Evolutionary conservation across 2,797 vertebrate genomes (phyloP), one percentile per base, ranked within the genome.

Genomic region (Semotilus atromaculatus): DNA sequence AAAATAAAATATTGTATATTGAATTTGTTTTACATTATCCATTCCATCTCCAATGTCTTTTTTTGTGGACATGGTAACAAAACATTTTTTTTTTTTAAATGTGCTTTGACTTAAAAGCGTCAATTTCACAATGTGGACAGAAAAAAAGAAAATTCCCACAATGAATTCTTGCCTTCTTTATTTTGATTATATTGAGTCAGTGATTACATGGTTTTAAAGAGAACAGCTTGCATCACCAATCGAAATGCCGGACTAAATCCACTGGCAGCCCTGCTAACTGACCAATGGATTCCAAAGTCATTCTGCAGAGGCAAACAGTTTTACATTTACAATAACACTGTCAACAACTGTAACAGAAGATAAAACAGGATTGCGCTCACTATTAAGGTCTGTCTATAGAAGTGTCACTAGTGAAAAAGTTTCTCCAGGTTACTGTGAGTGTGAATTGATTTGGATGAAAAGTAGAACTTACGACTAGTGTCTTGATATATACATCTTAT

Each of bases 211-310:
- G 19, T 66, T 31, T 66, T 1, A 66, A 36, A 36, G 31, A 67
- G 31, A 23, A 11, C 34, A 36, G 16, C 51, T 21, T 21, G 19
- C 51, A 53, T 21, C 19, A 55, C 7, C 86, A 68, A 85, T 88
- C 55, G 76, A 79, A 72, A 89, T 67, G 7, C 88, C 85, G 43
- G 60, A 80, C 71, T 89, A 85, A 26, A 86, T 79, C 86, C 85
- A 89, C 7, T 21, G 19, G 29, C 3, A 1, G 26, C 80, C 83
- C 83, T 84, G 85, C 85, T 88, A n/a, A 13, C 80, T 16, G 38
- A 88, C 89, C 85, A 88, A 4, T 67, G 90, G 92, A 76, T 82
- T 87, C 90, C 91, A 86, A 86, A 45, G 64, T 84, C 86, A 43
- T 81, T 81, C 81, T 80, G 60, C 26, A 60, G 19, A 19, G 40